Conservation (phyloP, 2,888 invertebrate species). For the Deroplatys truncata region DNA sequence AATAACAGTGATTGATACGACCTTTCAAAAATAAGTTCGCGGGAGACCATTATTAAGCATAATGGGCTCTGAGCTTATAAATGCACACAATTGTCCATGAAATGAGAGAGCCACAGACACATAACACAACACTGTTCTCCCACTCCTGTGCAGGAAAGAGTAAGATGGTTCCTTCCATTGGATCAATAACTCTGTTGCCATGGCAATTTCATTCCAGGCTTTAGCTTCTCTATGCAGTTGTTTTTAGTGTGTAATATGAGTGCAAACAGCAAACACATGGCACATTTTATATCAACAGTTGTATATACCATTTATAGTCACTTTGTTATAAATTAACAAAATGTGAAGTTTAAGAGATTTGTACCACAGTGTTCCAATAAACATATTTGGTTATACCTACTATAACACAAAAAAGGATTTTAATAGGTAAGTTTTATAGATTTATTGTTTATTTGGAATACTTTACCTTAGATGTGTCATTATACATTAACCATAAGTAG, state of each 20-base stretch:
- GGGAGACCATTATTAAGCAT: too few species aligned
- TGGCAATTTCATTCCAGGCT: slow-evolving; percentile 5
- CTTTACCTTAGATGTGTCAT: not conserved
- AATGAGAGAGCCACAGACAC: not conserved
- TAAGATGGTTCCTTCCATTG: slow-evolving; percentile 19
- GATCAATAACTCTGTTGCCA: slow-evolving; percentile 27
- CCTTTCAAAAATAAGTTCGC: not conserved
- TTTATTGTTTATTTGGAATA: not conserved
- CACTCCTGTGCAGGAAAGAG: not conserved
- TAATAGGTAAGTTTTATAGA: not conserved
- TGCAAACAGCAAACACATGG: not conserved
- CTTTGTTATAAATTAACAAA: not conserved
- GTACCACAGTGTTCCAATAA: not conserved
- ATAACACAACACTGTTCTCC: not conserved
- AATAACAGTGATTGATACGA: not conserved
- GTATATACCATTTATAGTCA: not conserved
- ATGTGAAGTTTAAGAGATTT: not conserved
- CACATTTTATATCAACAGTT: not conserved
- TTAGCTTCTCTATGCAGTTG: not conserved
- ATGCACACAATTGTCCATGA: not conserved
- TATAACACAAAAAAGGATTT: not conserved
- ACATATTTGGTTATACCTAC: not conserved
- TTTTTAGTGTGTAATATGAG: not conserved
- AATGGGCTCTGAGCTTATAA: not conserved
- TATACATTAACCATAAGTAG: not conserved